Evolutionary conservation across 2,113 vertebrate species (phyloP).

Genomic region (Ramphastos sulfuratus): DNA sequence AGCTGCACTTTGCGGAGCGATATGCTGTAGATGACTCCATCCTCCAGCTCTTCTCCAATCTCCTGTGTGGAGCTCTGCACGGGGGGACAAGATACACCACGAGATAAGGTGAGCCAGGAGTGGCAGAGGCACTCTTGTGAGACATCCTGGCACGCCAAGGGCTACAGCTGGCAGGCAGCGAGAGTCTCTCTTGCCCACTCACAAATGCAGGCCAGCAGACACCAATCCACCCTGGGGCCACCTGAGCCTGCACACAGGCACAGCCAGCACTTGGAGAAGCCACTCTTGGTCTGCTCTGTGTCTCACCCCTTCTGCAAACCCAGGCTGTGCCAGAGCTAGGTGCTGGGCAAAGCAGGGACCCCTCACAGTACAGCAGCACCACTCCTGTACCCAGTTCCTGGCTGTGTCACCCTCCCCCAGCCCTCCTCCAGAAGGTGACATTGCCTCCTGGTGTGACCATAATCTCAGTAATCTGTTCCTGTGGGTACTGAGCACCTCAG

Average conservation of each 20-base stretch:
- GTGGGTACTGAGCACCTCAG: rapidly evolving
- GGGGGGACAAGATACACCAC: background rate
- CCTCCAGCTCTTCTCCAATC: conserved; percentile 95
- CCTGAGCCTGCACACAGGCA: background rate
- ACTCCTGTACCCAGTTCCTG: background rate
- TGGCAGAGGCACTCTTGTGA: background rate
- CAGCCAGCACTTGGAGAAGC: background rate
- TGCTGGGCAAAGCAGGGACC: background rate
- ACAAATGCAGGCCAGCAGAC: background rate
- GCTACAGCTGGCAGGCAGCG: background rate
- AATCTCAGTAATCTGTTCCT: background rate
- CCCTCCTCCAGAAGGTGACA: background rate
- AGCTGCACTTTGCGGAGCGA: conserved; percentile 94
- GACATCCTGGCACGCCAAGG: background rate
- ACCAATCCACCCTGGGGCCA: background rate
- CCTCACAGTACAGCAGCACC: background rate
- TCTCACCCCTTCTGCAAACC: background rate
- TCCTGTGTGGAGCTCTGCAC: conserved; percentile 95
- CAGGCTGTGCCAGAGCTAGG: background rate
- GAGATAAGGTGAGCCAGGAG: background rate
- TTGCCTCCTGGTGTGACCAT: rapidly evolving
- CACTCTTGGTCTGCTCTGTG: background rate
- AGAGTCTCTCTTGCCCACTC: background rate
- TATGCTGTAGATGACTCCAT: conserved; percentile 95
- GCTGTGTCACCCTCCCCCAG: background rate